phyloP scores from a whole-genome alignment of 2,797 vertebrate species.

The Megalops cyprinoides region DNA sequence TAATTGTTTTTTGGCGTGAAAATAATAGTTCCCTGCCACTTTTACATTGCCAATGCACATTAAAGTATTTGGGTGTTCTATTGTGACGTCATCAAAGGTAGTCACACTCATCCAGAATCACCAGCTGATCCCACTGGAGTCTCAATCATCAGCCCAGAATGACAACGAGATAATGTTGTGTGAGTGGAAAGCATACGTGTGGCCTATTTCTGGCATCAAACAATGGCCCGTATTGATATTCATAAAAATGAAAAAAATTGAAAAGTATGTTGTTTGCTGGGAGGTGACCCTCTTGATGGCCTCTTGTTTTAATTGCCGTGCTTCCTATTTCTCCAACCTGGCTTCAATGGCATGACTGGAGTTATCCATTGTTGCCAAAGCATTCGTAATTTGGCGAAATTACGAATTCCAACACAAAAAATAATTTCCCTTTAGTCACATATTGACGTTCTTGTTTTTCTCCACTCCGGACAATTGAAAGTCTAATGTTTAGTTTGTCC shows the following conservation, averaged over 20 bases:
- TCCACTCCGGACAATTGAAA: too few species aligned
- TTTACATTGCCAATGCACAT: too few species aligned
- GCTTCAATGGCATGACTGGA: background rate
- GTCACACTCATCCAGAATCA: too few species aligned
- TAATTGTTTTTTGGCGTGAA: too few species aligned
- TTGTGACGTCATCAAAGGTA: too few species aligned
- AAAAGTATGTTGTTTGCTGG: background rate
- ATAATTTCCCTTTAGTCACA: background rate
- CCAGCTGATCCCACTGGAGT: too few species aligned
- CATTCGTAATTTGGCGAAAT: background rate
- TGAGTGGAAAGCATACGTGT: background rate
- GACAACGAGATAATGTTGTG: too few species aligned
- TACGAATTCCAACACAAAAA: background rate
- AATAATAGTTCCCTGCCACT: too few species aligned
- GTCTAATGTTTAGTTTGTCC: too few species aligned
- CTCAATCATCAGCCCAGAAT: too few species aligned
- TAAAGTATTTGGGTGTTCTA: too few species aligned
- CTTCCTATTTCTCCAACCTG: background rate
- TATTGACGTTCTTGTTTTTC: background rate
- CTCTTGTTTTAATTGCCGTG: background rate
- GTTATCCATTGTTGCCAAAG: slow-evolving; percentile 7
- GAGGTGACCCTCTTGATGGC: background rate
- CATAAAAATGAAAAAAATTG: background rate
- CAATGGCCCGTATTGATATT: slow-evolving; percentile 13
- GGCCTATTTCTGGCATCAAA: background rate